Base-by-base conservation (phyloP, 2,113 vertebrate species). In the Takifugu bimaculatus region DNA sequence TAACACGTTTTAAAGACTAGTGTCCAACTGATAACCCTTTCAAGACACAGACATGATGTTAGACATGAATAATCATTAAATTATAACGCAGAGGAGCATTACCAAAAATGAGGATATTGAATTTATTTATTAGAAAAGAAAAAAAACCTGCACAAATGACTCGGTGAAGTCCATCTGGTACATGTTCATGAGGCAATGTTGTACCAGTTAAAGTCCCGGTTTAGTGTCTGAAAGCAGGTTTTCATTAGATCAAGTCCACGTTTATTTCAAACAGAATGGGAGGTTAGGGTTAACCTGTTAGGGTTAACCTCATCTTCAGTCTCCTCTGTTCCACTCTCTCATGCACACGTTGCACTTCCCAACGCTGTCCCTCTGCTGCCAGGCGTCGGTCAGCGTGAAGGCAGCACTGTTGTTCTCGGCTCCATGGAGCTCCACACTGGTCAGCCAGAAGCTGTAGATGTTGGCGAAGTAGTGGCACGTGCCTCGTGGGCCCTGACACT, bases 371-470 rank as follows among this genome's bases (percentile, higher is more conserved):
- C 87, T 92, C 75, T 94, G 93, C 72, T 91, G 85, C 42, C 70
- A 54, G 51, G 74, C 76, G 0, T 90, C 82, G 52, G 87, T 93
- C 13, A 94, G 82, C 43, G 85, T 91, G 73, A 65, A 82, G 45
- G 88, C 77, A 26, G 85, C 78, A 4, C 70, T 1, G 0, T 29
- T 13, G 7, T 88, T 82, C 12, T 57, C 15, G 27, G 85, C 80
- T 2, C 68, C 0, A 0, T 13, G 3, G 0, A 82, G 74, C 3
- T 55, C 61, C 63, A 92, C 88, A 0, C 82, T 84, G 0, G 91
- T 93, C 57, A 98, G 78, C 96, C 96, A 98, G 88, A 95, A 96
- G 42, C 94, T 97, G 81, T 94, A 95, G 74, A 94, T 74, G 13
- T 92, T 94, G 26, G 90, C 72, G 10, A 95, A 96, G 68, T 94